Conservation (phyloP, 2,113 vertebrate genomes). For the Nasalis larvatus region DNA sequence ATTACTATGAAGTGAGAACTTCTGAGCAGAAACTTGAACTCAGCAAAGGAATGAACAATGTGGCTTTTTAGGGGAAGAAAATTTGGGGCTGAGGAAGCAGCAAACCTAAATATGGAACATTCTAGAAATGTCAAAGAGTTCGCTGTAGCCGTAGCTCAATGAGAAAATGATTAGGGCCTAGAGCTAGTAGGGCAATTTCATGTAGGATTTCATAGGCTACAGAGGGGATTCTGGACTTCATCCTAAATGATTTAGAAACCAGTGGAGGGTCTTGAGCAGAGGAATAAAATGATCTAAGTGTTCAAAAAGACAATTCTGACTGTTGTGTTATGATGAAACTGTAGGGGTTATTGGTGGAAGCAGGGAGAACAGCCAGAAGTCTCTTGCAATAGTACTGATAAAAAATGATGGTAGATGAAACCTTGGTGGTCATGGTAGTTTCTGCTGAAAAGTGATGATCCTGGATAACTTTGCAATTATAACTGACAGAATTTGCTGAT, state of each 20-base stretch:
- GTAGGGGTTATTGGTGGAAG: not conserved
- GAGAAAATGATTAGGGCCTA: constrained; percentile 24
- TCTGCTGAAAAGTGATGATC: not conserved
- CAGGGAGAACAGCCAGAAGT: not conserved
- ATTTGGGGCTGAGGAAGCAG: constrained; percentile 18
- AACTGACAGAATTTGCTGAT: not conserved
- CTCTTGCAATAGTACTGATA: not conserved
- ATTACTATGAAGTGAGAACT: not conserved
- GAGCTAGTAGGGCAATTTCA: not conserved
- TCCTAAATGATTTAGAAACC: not conserved
- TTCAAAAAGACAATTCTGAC: not conserved
- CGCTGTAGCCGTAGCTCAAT: not conserved
- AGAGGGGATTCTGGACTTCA: not conserved
- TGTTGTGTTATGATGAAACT: not conserved
- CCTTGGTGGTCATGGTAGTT: not conserved
- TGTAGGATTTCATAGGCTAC: not conserved
- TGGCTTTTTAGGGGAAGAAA: not conserved
- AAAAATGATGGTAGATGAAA: not conserved
- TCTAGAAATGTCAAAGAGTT: constrained; percentile 41
- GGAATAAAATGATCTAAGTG: not conserved
- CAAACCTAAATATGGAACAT: not conserved
- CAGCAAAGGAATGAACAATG: not conserved
- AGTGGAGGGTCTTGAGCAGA: not conserved
- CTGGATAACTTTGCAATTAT: not conserved
- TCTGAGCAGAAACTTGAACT: constrained; percentile 21